Evolutionary conservation across 92 coral and sea anemone genomes (phyloP), one percentile per base, ranked within the genome.

Genomic region (Bergia puertoricense): DNA sequence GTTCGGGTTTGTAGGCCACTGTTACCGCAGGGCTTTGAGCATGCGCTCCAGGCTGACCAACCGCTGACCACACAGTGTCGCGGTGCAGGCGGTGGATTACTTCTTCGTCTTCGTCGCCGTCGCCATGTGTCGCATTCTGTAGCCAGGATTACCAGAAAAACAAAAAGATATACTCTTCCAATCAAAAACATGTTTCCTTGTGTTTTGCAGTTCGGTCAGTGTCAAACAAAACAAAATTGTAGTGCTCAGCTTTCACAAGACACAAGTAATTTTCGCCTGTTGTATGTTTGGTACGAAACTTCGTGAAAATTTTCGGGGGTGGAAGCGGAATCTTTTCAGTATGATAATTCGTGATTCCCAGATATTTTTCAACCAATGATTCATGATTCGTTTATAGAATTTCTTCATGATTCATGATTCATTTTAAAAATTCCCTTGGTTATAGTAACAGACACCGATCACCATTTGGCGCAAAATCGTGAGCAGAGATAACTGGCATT

Each of bases 11-110:
- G 86, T 46, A 74, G 79, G 6, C 94, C 94, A 36, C 82, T 85
- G 71, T 89, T 89, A 3, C 94, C 94, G 81, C 94, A 92, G 41
- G 76, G 90, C 42, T 89, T 90, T 6, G 85, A 72, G 89, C 94
- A 92, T 69, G 80, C 86, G 59, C 86, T 82, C 90, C 90, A 92
- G 15, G 45, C 9, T 8, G 92, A 76, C 92, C 92, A 92, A 13
- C 43, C 14, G 41, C 77, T 41, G 36, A 82, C 90, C 38, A 14
- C 62, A 76, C 94, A 89, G 76, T 89, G 67, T 45, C 72, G 77
- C 6, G 92, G 85, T 2, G 88, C 79, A 13, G 92, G 88, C 4
- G 92, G 90, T 4, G 91, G 88, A 7, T 79, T 30, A 20, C 79
- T 13, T 6, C 85, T 42, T 2, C 92, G 81, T 36, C 92, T 62